phyloP scores from a whole-genome alignment of 2,797 vertebrate species.

The Spinus olivaceus region DNA sequence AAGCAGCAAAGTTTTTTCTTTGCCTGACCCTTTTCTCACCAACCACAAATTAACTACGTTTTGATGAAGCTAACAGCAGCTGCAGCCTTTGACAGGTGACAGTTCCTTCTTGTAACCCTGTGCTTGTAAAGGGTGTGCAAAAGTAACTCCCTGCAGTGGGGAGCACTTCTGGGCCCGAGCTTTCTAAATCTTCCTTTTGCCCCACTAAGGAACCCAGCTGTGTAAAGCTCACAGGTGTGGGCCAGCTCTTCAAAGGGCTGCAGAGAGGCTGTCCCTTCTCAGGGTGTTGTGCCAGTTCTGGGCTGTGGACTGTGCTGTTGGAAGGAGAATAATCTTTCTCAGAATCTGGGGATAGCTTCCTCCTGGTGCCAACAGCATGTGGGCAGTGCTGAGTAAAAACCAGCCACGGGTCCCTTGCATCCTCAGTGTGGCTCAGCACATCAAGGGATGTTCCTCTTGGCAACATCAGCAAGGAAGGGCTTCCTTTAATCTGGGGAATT shows the following conservation, averaged over 20 bases:
- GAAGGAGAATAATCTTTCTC: background rate
- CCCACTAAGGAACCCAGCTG: background rate
- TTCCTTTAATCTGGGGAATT: background rate
- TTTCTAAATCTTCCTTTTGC: background rate
- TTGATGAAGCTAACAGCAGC: background rate
- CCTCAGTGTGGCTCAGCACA: background rate
- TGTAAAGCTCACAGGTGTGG: background rate
- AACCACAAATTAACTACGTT: background rate
- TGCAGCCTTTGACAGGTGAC: background rate
- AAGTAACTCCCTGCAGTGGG: background rate
- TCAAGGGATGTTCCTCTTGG: background rate
- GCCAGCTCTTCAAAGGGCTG: background rate
- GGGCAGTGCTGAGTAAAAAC: background rate
- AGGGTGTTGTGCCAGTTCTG: background rate
- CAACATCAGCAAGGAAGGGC: background rate
- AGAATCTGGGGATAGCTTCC: background rate
- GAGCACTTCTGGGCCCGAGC: background rate
- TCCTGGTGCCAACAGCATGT: background rate
- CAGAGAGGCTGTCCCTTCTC: background rate
- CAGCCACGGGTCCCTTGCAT: accelerated
- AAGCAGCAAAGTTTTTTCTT: background rate
- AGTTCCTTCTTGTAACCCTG: background rate
- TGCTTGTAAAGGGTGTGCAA: background rate
- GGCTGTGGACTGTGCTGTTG: background rate
- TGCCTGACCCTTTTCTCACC: background rate